phyloP scores from a whole-genome alignment of 2,113 vertebrate species.

The Synodontis membranacea region DNA sequence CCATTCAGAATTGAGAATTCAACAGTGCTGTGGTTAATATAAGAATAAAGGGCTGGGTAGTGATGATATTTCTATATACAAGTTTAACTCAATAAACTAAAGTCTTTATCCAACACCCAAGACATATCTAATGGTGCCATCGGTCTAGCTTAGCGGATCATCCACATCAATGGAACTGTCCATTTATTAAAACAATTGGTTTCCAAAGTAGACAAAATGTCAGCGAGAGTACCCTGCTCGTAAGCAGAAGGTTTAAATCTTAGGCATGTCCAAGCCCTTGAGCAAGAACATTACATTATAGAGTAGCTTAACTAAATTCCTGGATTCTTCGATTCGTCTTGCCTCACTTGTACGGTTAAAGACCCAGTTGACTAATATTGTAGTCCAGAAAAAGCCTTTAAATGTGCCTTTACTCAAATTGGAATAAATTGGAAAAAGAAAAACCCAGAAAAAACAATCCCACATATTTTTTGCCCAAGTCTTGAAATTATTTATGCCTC shows the following conservation, averaged over 20 bases:
- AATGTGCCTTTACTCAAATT: not conserved
- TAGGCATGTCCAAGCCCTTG: not conserved
- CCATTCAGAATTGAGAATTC: not conserved
- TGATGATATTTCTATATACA: not conserved
- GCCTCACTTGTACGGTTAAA: not conserved
- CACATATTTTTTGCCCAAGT: not conserved
- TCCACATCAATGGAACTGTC: not conserved
- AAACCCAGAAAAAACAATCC: not conserved
- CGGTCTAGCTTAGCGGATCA: not conserved
- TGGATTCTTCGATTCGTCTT: not conserved
- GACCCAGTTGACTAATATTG: not conserved
- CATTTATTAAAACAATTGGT: not conserved
- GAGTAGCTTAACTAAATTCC: not conserved
- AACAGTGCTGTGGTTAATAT: not conserved
- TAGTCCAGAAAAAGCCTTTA: not conserved
- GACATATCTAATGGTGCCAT: not conserved
- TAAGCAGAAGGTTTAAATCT: not conserved
- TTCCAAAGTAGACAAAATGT: not conserved
- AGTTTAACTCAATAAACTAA: not conserved
- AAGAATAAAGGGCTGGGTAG: not conserved
- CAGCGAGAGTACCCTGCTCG: not conserved
- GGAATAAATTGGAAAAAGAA: not conserved
- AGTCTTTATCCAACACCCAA: not conserved
- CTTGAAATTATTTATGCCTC: not conserved
- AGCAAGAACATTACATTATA: not conserved